Conservation (phyloP, 2,797 vertebrate species). For the Cyclura pinguis region DNA sequence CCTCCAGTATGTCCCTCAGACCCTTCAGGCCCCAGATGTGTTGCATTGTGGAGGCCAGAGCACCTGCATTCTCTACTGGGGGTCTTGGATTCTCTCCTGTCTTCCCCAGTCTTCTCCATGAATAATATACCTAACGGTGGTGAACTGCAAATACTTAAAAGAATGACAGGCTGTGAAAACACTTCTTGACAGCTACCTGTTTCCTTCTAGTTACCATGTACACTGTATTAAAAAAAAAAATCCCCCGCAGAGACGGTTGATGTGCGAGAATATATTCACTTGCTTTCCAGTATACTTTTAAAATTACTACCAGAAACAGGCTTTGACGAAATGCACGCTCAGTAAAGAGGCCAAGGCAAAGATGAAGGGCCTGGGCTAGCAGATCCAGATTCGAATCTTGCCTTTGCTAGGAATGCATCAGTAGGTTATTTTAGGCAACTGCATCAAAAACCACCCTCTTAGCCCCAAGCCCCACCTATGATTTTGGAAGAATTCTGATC, state of each 20-base stretch:
- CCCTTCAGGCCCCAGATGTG: fast-evolving
- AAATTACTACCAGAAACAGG: fast-evolving
- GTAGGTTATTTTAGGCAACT: neutral
- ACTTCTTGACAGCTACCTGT: fast-evolving
- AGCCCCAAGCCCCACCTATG: neutral
- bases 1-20: neutral
- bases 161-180: neutral
- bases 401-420: neutral
- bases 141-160: fast-evolving
- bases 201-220: fast-evolving
- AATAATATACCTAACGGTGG: fast-evolving
- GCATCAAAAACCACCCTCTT: too few relatives aligned
- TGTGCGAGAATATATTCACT: fast-evolving
- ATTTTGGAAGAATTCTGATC: too few relatives aligned
- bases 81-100: neutral
- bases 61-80: fast-evolving
- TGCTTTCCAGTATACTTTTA: fast-evolving
- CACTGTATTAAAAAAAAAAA: neutral
- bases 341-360: fast-evolving
- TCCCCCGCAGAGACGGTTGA: neutral
- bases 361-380: too few relatives aligned
- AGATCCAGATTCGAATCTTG: neutral
- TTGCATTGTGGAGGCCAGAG: neutral
- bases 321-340: neutral
- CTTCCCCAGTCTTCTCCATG: fast-evolving